These are phyloP conservation scores for Ricordea florida DNA, from an alignment of 92 coral and sea anemone species.

Conservation along the genomic window DNA sequence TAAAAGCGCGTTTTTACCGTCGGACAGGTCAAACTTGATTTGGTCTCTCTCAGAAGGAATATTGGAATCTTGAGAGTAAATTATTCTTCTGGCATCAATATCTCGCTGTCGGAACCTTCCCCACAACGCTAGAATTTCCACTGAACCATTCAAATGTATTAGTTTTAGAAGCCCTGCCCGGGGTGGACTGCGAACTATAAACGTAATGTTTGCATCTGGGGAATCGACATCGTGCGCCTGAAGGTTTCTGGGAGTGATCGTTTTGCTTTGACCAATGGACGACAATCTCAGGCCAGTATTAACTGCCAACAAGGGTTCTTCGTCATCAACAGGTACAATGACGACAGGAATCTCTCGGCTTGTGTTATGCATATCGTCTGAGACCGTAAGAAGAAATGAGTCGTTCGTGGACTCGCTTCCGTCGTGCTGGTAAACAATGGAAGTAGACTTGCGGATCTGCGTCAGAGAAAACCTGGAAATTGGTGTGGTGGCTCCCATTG, in stretches of 20 bases:
- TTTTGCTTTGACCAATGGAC: slow-evolving; percentile 76
- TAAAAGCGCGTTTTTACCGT: slow-evolving; percentile 75
- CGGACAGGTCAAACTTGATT: slow-evolving; percentile 86
- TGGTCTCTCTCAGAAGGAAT: slow-evolving; percentile 64
- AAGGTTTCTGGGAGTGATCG: slow-evolving; percentile 71
- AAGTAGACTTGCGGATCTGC: slow-evolving; percentile 73
- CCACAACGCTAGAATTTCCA: slow-evolving; percentile 53
- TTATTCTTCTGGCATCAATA: slow-evolving; percentile 63
- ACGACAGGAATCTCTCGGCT: slow-evolving; percentile 63
- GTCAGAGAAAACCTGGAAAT: slow-evolving; percentile 70
- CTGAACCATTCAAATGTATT: slow-evolving; percentile 54
- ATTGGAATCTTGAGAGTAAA: slow-evolving; percentile 71
- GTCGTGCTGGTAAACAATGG: slow-evolving; percentile 89
- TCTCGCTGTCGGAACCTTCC: slow-evolving; percentile 70
- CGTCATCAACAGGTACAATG: slow-evolving; percentile 88
- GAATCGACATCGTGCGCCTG: slow-evolving; percentile 89
- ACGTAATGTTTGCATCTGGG: slow-evolving; percentile 78
- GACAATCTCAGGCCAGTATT: slow-evolving; percentile 74
- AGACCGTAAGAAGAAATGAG: slow-evolving; percentile 66
- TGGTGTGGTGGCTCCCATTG: slow-evolving; percentile 60
- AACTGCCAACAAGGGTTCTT: slow-evolving; percentile 77
- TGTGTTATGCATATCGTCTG: slow-evolving; percentile 84
- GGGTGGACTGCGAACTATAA: slow-evolving; percentile 72
- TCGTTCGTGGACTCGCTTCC: slow-evolving; percentile 85
- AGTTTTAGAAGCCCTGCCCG: slow-evolving; percentile 69